These are phyloP conservation scores for Pseudopleuronectes americanus DNA, from an alignment of 2,797 vertebrate genomes.

Conservation along the genomic window DNA sequence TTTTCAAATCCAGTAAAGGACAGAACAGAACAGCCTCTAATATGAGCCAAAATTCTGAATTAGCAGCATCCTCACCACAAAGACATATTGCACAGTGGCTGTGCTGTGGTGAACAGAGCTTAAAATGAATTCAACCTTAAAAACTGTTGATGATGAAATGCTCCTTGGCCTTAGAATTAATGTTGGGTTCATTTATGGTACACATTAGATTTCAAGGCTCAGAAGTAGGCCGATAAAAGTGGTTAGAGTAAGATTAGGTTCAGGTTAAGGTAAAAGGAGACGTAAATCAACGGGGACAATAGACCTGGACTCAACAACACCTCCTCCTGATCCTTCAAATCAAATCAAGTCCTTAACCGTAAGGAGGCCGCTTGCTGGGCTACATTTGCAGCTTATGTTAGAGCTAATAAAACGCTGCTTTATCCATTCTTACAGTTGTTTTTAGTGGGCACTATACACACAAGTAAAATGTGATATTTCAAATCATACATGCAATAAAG, in stretches of 20 bases:
- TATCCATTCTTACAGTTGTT: neutral
- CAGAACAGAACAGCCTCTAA: neutral
- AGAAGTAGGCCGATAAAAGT: neutral
- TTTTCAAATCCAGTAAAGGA: slow-evolving; percentile 1
- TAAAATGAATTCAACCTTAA: neutral
- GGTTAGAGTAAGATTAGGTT: neutral
- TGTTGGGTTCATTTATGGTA: neutral
- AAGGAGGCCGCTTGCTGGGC: neutral
- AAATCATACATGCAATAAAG: neutral
- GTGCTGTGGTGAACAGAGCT: neutral
- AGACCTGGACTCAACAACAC: neutral
- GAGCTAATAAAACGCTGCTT: neutral
- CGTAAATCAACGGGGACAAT: neutral
- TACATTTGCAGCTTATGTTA: neutral
- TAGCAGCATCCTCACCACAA: neutral
- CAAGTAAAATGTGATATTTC: neutral
- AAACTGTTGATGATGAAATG: neutral
- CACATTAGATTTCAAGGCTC: neutral
- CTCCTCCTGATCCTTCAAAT: neutral
- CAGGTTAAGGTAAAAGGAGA: neutral
- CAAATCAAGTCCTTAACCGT: neutral
- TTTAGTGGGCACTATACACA: no score
- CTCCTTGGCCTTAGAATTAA: neutral
- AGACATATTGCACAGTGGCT: neutral
- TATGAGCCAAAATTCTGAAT: neutral